Evolutionary conservation across 1,140 invertebrate species (phyloP).

Genomic region (Calliphora vicina): DNA sequence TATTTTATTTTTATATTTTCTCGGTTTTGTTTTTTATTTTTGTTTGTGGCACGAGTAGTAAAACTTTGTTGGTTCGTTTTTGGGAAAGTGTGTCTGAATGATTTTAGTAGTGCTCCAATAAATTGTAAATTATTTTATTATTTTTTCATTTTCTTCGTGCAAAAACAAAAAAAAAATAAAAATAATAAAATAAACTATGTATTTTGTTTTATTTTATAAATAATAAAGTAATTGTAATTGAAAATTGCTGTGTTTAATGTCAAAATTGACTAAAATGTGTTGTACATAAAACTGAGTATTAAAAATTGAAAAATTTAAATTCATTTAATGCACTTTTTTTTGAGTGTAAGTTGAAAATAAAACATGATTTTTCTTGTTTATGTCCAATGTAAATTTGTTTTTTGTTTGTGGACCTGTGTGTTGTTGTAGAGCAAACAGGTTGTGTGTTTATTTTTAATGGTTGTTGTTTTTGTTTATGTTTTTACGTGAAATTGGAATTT

Average conservation of each 20-base stretch:
- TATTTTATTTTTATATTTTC: background rate
- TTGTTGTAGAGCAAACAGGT: no score
- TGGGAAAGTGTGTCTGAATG: conserved; percentile 5
- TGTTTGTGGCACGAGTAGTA: background rate
- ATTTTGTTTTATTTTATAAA: background rate
- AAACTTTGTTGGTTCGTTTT: no score
- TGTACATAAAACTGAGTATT: background rate
- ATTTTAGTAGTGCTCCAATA: background rate
- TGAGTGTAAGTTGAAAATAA: no score
- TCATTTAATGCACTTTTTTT: no score
- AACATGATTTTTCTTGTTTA: no score
- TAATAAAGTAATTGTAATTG: background rate
- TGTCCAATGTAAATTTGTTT: no score
- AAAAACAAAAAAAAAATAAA: background rate
- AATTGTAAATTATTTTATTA: background rate
- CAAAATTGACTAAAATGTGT: background rate
- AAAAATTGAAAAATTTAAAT: no score
- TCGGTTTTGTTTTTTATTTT: no score
- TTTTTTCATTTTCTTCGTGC: background rate
- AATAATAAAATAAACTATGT: background rate
- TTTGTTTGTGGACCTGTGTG: no score
- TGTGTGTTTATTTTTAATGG: no score
- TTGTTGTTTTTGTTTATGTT: no score
- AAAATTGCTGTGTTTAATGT: background rate
- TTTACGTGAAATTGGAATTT: no score